A percentile compares a stretch with the other conserved stretches of the same genome.
Evolutionary conservation across 2,888 invertebrate genomes (phyloP).

Genomic region (Latrodectus elegans): DNA sequence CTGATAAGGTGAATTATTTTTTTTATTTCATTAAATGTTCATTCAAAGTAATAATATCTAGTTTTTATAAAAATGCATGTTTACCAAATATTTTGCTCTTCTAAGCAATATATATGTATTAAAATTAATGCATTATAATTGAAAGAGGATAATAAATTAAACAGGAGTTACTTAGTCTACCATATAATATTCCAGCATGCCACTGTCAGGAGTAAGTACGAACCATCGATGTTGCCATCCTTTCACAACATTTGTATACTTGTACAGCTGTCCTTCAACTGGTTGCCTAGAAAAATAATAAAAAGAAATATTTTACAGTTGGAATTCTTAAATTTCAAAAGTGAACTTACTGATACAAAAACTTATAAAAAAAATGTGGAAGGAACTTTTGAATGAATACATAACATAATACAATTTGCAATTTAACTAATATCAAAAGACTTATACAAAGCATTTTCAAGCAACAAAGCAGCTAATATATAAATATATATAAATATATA

Average conservation of each 20-base stretch:
- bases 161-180: slow-evolving; percentile 28
- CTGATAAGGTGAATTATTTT: no score
- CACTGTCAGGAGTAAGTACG: slow-evolving; percentile 77
- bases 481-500: no score
- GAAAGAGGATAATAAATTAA: no score
- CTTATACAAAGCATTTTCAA: not conserved
- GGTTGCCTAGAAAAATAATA: slow-evolving; percentile 73
- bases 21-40: no score
- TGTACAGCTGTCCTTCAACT: slow-evolving; percentile 95
- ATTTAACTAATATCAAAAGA: not conserved
- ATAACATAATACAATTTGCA: not conserved
- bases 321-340: not conserved
- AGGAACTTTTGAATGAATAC: not conserved
- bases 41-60: no score
- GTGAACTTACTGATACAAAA: not conserved
- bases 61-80: no score
- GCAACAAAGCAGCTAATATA: no score
- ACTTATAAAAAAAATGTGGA: not conserved
- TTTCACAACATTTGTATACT: slow-evolving; percentile 98
- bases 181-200: slow-evolving; percentile 76
- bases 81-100: no score
- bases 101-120: no score
- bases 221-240: slow-evolving; percentile 99
- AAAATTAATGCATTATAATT: no score
- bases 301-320: not conserved